Evolutionary conservation across 2,113 vertebrate species (phyloP).

Genomic region (Barnardius zonarius): DNA sequence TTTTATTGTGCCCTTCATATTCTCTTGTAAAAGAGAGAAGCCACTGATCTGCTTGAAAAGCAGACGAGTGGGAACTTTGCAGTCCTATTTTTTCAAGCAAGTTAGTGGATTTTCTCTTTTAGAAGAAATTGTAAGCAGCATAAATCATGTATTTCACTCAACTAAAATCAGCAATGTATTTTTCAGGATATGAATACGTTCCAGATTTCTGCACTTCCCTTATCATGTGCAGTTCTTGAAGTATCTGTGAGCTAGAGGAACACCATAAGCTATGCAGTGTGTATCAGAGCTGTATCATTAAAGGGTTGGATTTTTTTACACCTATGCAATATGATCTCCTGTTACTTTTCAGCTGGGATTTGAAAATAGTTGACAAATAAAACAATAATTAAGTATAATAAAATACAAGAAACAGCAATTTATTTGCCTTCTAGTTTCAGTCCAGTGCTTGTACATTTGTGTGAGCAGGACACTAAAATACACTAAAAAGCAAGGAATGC

Average conservation of each 20-base stretch:
- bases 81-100: neutral
- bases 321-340: neutral
- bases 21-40: slow-evolving; percentile 10
- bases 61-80: neutral
- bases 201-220: neutral
- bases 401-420: neutral
- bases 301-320: neutral
- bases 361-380: neutral
- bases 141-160: neutral
- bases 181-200: neutral
- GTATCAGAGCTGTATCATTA: neutral
- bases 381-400: neutral
- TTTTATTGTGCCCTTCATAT: slow-evolving; percentile 1
- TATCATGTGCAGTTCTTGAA: neutral
- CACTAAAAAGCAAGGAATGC: neutral
- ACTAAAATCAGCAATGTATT: neutral
- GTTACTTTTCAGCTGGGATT: neutral
- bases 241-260: neutral
- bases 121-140: neutral
- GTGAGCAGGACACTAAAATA: neutral
- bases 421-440: neutral
- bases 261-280: neutral
- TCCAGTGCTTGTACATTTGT: neutral
- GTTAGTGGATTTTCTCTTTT: neutral
- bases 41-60: neutral